Evolutionary conservation across 2,113 vertebrate genomes (phyloP).

Genomic region (Notechis scutatus): DNA sequence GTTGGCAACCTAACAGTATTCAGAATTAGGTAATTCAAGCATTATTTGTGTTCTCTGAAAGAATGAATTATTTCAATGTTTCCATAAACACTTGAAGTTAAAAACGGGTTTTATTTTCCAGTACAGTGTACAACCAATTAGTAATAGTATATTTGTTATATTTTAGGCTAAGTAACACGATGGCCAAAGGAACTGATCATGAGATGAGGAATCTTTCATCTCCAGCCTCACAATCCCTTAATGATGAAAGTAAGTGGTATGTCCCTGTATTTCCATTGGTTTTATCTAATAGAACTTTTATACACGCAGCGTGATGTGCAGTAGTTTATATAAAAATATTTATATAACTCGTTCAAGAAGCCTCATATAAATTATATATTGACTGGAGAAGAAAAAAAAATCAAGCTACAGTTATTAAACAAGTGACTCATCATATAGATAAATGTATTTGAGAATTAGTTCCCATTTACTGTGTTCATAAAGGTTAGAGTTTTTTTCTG

Average conservation of each 20-base stretch:
- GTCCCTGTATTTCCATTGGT: neutral
- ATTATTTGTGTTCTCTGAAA: neutral
- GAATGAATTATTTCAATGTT: neutral
- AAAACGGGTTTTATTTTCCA: neutral
- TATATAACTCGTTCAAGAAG: neutral
- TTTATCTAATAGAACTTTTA: neutral
- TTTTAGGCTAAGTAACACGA: conserved; percentile 6
- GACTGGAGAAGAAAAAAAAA: neutral
- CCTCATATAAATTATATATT: neutral
- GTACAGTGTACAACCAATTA: neutral
- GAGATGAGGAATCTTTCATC: conserved; percentile 31
- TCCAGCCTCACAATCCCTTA: conserved; percentile 26
- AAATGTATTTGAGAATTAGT: neutral
- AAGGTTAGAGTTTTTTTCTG: neutral
- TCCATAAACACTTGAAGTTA: neutral
- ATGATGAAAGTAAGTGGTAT: conserved; percentile 11
- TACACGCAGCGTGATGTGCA: neutral
- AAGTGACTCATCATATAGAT: neutral
- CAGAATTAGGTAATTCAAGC: neutral
- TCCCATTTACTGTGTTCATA: neutral
- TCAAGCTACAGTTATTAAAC: neutral
- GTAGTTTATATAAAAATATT: neutral
- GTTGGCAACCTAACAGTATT: no score
- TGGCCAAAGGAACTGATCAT: conserved; percentile 29
- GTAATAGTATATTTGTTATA: neutral